Evolutionary conservation across 2,888 invertebrate genomes (phyloP).

Genomic region (Hypolimnas misippus): DNA sequence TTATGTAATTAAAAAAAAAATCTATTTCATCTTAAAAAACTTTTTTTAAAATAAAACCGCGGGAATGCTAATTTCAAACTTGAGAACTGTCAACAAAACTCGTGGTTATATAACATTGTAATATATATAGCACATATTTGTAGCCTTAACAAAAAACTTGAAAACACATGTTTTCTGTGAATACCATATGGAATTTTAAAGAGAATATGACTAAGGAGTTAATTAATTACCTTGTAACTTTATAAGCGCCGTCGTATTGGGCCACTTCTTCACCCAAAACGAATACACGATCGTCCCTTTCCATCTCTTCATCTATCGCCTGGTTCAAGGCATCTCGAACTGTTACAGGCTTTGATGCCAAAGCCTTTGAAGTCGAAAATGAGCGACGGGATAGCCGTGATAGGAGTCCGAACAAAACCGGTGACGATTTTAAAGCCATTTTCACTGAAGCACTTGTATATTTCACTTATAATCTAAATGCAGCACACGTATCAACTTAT

Average conservation of each 20-base stretch:
- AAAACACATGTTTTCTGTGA: neutral
- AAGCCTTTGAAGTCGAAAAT: slow-evolving; percentile 71
- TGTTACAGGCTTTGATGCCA: slow-evolving; percentile 88
- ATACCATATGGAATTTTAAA: neutral
- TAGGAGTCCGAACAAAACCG: slow-evolving; percentile 64
- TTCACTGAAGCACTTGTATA: slow-evolving; percentile 52
- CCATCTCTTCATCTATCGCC: slow-evolving; percentile 98
- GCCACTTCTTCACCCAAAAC: slow-evolving; percentile 98
- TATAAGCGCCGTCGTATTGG: slow-evolving; percentile 99
- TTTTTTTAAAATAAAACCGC: slow-evolving; percentile 5
- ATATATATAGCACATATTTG: neutral
- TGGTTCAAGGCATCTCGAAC: slow-evolving; percentile 98
- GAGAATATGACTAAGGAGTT: neutral
- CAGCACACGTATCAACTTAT: slow-evolving; percentile 50
- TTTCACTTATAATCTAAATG: slow-evolving; percentile 49
- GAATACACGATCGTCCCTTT: slow-evolving; percentile 95
- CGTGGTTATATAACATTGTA: slow-evolving; percentile 65
- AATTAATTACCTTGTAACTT: slow-evolving; percentile 87
- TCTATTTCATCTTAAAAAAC: neutral
- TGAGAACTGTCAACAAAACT: slow-evolving; percentile 57
- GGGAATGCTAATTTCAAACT: neutral
- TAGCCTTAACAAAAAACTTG: neutral
- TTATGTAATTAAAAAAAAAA: neutral
- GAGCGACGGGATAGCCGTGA: slow-evolving; percentile 66
- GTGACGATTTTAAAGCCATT: slow-evolving; percentile 80